Base-by-base conservation (phyloP, 2,113 vertebrate genomes). In the Sardina pilchardus region DNA sequence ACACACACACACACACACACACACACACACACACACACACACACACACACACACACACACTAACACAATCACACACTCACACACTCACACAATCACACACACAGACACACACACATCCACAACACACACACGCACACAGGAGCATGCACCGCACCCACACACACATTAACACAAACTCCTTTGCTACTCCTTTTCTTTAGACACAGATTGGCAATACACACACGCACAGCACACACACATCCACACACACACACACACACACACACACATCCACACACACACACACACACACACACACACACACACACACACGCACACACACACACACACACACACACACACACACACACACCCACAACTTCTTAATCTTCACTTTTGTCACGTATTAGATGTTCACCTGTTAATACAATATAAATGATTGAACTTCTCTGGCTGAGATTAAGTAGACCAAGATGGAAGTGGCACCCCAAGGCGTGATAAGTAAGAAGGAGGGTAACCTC, bases 261-360 rank as follows among this genome's bases (percentile, higher is more conserved):
- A 63, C 56, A 63, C 56, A 71, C 63, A 71, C n/a, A 71, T 26
- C 8, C n/a, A 34, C 2, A 71, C 63, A 71, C 63, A 34, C n/a
- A n/a, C n/a, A n/a, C n/a, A n/a, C n/a, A n/a, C n/a, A 44, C 44
- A 44, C 45, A 47, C 4, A 47, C 9, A 9, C 14, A 56, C 53
- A 56, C 45, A 47, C 45, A 47, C 45, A 47, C 45, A 47, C 45
- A 47, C 45, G 12, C 59, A 63, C 59, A 63, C 59, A 63, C 59
- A 63, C 59, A 63, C 59, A 63, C 19, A 63, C 59, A 63, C 21
- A 63, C 59, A 63, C 59, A 63, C 59, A 75, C 67, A 75, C 26
- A 75, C 14, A 34, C 26, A 34, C 5, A 75, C 67, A 71, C 67
- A 34, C 0, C 9, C 26, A 71, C 53, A 67, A n/a, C 59, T n/a